Percentiles rank a stretch among this genome's conserved stretches.
Evolutionary conservation across 2,888 invertebrate species (phyloP).

Genomic region (Pyrrhia umbra): DNA sequence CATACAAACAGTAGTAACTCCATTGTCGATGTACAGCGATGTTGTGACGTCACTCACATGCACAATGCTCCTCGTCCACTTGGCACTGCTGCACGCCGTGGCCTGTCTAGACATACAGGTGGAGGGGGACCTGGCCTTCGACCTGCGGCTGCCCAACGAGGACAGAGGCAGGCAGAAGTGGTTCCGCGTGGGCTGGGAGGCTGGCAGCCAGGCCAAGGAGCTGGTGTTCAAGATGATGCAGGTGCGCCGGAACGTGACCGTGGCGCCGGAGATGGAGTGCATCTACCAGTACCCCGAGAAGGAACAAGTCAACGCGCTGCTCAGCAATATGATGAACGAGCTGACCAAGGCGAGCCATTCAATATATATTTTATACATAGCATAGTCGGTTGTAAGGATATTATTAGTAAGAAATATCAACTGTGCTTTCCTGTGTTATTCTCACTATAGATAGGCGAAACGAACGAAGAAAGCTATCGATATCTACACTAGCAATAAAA

Average conservation of each 20-base stretch:
- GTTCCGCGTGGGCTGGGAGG: slow-evolving; percentile 8
- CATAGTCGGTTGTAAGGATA: too few relatives aligned
- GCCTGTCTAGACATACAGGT: slow-evolving; percentile 14
- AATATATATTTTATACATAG: background rate
- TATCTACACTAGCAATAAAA: background rate
- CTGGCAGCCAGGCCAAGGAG: background rate
- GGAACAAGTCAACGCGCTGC: slow-evolving; percentile 66
- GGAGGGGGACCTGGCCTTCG: slow-evolving; percentile 42
- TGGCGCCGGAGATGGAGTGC: slow-evolving; percentile 62
- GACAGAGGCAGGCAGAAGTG: background rate
- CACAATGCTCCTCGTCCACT: slow-evolving; percentile 16
- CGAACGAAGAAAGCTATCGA: background rate
- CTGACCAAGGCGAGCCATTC: slow-evolving; percentile 69
- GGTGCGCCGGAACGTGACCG: slow-evolving; percentile 39
- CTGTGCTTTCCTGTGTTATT: too few relatives aligned
- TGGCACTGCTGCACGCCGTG: slow-evolving; percentile 14
- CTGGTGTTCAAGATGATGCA: slow-evolving; percentile 2
- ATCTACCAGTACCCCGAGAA: slow-evolving; percentile 69
- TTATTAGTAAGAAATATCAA: too few relatives aligned
- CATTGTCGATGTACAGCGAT: background rate
- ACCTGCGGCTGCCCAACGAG: slow-evolving; percentile 27
- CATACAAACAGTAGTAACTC: background rate
- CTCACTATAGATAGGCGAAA: too few relatives aligned
- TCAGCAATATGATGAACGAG: slow-evolving; percentile 76
- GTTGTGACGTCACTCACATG: slow-evolving; percentile 7